Base-by-base conservation (phyloP, 2,797 vertebrate species). In the Trachops cirrhosus region DNA sequence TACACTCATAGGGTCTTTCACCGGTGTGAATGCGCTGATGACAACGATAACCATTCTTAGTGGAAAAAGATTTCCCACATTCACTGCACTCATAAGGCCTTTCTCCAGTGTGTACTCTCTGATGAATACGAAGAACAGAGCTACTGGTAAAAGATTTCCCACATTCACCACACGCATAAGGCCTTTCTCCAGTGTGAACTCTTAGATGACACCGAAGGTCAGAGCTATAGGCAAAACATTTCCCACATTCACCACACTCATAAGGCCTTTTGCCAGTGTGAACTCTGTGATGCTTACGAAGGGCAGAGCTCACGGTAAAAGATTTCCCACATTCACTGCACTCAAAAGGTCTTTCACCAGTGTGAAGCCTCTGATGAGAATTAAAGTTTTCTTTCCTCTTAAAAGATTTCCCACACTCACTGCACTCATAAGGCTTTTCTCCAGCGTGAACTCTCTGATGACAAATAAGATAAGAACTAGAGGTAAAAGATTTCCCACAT, bases 281-380 rank as follows among this genome's bases (percentile, higher is more conserved):
- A 77, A 94, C 96, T 41, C 94, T 80, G 39, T 96, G 94, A 64
- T 97, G 95, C 54, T 92, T 92, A 48, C 89, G 88, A 82, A 96
- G 82, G 34, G 92, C 83, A 59, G 57, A 59, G 57, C 9, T 59
- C 24, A 59, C 29, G 57, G 57, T 59, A 59, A 59, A 59, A 26
- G 57, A 59, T 59, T 59, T 59, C 57, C 57, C 57, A 59, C 57
- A 59, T 29, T 59, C 57, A 59, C 57, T 59, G 11, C 57, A 59
- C 10, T 59, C 24, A 59, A 59, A 59, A 59, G 57, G 57, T 59
- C 57, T 26, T 59, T 59, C 57, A 0, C 57, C 57, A 59, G 57
- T 59, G 57, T 59, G 57, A 59, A 59, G 57, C 0, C 0, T 59
- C 57, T 59, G 57, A 59, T 59, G 57, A 59, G 57, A 59, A 59